Base-by-base conservation (phyloP, 2,797 vertebrate genomes). In the Eidolon dupreanum region DNA sequence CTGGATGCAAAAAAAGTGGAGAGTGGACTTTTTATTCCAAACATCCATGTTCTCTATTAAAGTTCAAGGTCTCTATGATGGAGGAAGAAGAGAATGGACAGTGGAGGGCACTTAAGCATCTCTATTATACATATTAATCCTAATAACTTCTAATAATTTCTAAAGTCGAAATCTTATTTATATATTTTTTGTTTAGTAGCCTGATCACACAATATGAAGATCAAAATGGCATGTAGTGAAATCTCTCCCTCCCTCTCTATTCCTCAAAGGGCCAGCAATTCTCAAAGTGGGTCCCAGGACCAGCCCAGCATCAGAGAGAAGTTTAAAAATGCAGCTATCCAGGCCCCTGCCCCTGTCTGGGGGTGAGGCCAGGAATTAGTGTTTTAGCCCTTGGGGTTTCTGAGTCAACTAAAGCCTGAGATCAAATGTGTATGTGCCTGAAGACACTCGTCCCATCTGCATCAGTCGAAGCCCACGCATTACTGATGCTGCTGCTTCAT, bases 401-500 rank as follows among this genome's bases (percentile, higher is more conserved):
- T 43, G 43, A 70, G 61, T 26, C 63, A 33, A 15, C 38, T 59
- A 26, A 61, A 33, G 41, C 24, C 41, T 49, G 41, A 19, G 61
- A 22, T 43, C 59, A n/a, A 24, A 9, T 51, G n/a, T 63, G 12
- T 7, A n/a, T 53, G 6, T 46, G 17, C 6, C 9, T 31, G 71
- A 31, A 26, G 31, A 31, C 43, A 57, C 24, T 59, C 19, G 11
- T 28, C 31, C 10, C 8, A 2, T 24, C 36, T 16, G 57, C 7
- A 8, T 17, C 15, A 12, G 0, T 8, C 31, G 57, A 61, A 73
- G 61, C 6, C 31, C 28, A 31, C 26, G 16, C 43, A 41, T 22
- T 17, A 7, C 41, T 57, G 28, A 10, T 0, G 0, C 8, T 10
- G 0, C 57, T 26, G 55, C 36, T 38, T 41, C 70, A n/a, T 5